These are phyloP conservation scores for Austrofundulus limnaeus DNA, from an alignment of 2,113 vertebrate species.

Conservation along the genomic window DNA sequence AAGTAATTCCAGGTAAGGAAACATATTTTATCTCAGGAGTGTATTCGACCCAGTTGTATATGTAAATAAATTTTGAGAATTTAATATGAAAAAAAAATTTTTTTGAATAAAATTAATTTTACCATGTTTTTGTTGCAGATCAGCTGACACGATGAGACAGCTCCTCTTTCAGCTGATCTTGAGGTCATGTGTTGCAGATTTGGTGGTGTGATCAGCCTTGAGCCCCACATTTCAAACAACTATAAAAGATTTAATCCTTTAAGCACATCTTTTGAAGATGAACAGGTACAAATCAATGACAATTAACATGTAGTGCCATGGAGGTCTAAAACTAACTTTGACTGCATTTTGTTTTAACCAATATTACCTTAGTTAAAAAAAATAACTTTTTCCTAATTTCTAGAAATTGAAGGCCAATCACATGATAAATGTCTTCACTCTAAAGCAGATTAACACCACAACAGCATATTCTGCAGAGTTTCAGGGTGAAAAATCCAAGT, in stretches of 20 bases:
- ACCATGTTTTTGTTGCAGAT: neutral
- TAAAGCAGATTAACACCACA: slow-evolving; percentile 1
- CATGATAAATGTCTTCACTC: neutral
- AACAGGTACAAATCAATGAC: too few species aligned
- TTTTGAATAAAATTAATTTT: too few species aligned
- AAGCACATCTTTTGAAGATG: neutral
- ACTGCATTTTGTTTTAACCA: neutral
- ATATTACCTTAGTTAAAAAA: slow-evolving; percentile 2
- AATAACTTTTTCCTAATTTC: neutral
- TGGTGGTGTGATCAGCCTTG: too few species aligned
- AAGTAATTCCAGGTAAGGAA: too few species aligned
- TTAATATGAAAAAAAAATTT: too few species aligned
- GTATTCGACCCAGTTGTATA: too few species aligned
- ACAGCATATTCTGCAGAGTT: neutral
- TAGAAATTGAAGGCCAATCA: slow-evolving; percentile 9
- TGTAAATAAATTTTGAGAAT: too few species aligned
- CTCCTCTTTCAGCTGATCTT: neutral
- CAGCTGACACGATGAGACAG: neutral
- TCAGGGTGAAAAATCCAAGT: neutral
- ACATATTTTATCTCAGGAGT: too few species aligned
- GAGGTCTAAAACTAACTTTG: too few species aligned
- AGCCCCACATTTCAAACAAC: too few species aligned
- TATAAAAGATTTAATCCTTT: neutral
- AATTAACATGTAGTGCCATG: too few species aligned
- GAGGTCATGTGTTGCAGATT: neutral